A percentile compares a stretch with the other conserved stretches of the same genome.
Conservation (phyloP, 2,113 vertebrate genomes). For the Cavia porcellus region DNA sequence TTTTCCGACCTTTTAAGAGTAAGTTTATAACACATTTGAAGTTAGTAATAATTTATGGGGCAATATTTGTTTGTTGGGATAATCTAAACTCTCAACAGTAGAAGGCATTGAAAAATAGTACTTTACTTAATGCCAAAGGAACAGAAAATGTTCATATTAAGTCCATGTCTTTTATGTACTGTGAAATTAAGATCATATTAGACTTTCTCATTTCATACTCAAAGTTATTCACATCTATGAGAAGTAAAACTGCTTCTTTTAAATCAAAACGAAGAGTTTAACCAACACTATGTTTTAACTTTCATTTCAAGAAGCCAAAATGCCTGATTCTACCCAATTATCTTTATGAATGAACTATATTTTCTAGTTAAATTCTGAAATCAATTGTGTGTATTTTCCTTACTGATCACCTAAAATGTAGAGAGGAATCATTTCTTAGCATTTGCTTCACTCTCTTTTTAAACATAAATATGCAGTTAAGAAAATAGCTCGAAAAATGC, state of each 20-base stretch:
- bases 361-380: background rate
- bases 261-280: background rate
- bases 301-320: background rate
- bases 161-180: background rate
- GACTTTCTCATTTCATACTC: background rate
- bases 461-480: background rate
- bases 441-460: background rate
- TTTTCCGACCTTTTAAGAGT: background rate
- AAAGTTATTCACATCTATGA: background rate
- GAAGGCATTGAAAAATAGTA: background rate
- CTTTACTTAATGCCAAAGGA: background rate
- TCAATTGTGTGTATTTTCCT: background rate
- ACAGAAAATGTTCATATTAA: background rate
- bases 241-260: background rate
- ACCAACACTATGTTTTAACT: background rate
- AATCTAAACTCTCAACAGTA: background rate
- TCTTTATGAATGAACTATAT: conserved; percentile 19
- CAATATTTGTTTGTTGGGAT: background rate
- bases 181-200: conserved; percentile 15
- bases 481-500: background rate
- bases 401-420: background rate
- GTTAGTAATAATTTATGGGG: background rate
- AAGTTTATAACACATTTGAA: background rate
- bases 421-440: background rate
- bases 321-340: background rate